These are phyloP conservation scores for Chelonus formosanus DNA, from an alignment of 2,888 invertebrate species.

Conservation along the genomic window DNA sequence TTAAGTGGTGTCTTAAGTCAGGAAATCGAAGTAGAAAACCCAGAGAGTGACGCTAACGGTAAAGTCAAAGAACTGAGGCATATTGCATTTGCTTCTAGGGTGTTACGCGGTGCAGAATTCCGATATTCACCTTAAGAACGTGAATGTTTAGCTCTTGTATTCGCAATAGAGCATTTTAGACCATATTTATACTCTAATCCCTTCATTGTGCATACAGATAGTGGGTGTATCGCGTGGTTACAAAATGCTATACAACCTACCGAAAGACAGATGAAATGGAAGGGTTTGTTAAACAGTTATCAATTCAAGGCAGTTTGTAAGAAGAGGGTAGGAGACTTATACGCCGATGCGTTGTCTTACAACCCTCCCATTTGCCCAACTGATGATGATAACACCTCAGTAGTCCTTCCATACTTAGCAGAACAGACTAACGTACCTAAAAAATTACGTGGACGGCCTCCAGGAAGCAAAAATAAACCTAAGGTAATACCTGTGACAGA, in stretches of 20 bases:
- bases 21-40: background rate
- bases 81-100: background rate
- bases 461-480: too few species aligned
- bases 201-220: background rate
- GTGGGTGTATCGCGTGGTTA: background rate
- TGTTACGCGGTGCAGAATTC: background rate
- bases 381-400: too few species aligned
- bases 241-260: background rate
- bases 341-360: too few species aligned
- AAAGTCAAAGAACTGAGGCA: background rate
- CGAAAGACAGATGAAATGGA: background rate
- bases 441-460: too few species aligned
- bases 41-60: background rate
- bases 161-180: background rate
- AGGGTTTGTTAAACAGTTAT: too few species aligned
- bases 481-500: too few species aligned
- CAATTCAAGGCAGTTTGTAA: too few species aligned
- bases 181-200: background rate
- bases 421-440: too few species aligned
- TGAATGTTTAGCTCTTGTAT: background rate
- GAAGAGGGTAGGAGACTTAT: too few species aligned
- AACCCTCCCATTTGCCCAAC: too few species aligned
- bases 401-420: too few species aligned
- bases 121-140: background rate
- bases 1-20: background rate